Evolutionary conservation across 2,888 invertebrate species (phyloP).

Genomic region (Vesta saturnalis): DNA sequence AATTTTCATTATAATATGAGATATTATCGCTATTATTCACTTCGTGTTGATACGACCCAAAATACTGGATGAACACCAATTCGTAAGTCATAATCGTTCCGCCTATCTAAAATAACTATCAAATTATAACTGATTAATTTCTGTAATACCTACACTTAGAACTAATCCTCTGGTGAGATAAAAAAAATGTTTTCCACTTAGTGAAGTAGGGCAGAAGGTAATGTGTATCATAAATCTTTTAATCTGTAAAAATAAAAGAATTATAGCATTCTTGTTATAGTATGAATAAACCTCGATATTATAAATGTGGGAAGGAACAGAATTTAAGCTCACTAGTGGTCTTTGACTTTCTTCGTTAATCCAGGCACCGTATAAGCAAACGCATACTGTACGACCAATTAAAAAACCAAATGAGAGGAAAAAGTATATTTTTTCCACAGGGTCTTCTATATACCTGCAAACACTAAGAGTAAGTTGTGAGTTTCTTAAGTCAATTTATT

Average conservation of each 20-base stretch:
- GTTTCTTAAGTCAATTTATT: neutral
- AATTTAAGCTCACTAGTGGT: conserved; percentile 64
- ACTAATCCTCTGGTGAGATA: conserved; percentile 22
- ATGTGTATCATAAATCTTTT: conserved; percentile 23
- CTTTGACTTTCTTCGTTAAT: conserved; percentile 57
- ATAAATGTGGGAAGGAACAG: conserved; percentile 71
- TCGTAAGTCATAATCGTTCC: conserved; percentile 56
- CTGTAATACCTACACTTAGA: conserved; percentile 11
- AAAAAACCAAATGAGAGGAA: conserved; percentile 72
- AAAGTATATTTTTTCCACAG: conserved; percentile 68
- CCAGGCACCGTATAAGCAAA: conserved; percentile 52
- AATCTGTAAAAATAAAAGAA: conserved; percentile 18
- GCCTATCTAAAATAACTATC: conserved; percentile 49
- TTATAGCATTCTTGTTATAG: neutral
- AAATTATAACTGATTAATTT: neutral
- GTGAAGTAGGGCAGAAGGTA: conserved; percentile 1
- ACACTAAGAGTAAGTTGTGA: neutral
- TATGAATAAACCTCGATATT: conserved; percentile 66
- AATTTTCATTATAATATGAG: neutral
- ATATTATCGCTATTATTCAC: neutral
- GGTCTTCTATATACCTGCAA: conserved; percentile 7
- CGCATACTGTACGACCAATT: conserved; percentile 67
- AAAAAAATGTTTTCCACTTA: conserved; percentile 23
- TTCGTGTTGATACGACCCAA: conserved; percentile 12
- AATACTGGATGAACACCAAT: conserved; percentile 55